A percentile compares a stretch with the other conserved stretches of the same genome.
Conservation (phyloP, 2,888 invertebrate genomes). For the Dasysyrphus tricinctus region DNA sequence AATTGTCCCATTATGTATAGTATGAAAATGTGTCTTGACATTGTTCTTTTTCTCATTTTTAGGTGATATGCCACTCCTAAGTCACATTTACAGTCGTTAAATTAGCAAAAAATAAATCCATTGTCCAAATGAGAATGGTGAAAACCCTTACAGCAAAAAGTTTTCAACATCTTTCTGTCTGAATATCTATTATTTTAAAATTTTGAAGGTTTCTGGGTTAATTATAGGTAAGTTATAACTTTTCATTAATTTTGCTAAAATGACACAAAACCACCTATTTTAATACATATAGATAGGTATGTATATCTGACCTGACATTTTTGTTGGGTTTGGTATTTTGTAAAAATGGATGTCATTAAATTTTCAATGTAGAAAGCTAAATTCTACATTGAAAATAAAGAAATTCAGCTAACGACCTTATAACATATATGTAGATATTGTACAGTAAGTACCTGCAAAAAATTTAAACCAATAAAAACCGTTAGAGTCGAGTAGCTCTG, state of each 20-base stretch:
- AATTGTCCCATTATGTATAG: background rate
- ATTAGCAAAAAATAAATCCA: background rate
- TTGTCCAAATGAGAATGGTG: background rate
- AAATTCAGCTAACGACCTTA: too few relatives aligned
- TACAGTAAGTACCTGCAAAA: too few relatives aligned
- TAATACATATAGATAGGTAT: too few relatives aligned
- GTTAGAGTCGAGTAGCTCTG: too few relatives aligned
- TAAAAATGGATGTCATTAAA: too few relatives aligned
- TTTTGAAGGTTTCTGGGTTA: background rate
- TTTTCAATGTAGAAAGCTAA: too few relatives aligned
- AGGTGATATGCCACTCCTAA: background rate
- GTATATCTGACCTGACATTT: too few relatives aligned
- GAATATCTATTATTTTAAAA: background rate
- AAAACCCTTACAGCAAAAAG: background rate
- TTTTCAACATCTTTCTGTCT: background rate
- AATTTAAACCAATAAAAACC: too few relatives aligned
- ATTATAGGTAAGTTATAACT: background rate
- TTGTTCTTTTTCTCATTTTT: background rate
- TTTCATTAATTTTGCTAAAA: background rate
- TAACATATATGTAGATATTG: too few relatives aligned
- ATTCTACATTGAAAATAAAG: too few relatives aligned
- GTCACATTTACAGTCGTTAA: background rate
- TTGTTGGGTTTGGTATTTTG: too few relatives aligned
- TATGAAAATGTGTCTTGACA: slow-evolving; percentile 1
- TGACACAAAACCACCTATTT: background rate